Evolutionary conservation across 2,113 vertebrate genomes (phyloP).

Genomic region (Rhynchomys soricoides): DNA sequence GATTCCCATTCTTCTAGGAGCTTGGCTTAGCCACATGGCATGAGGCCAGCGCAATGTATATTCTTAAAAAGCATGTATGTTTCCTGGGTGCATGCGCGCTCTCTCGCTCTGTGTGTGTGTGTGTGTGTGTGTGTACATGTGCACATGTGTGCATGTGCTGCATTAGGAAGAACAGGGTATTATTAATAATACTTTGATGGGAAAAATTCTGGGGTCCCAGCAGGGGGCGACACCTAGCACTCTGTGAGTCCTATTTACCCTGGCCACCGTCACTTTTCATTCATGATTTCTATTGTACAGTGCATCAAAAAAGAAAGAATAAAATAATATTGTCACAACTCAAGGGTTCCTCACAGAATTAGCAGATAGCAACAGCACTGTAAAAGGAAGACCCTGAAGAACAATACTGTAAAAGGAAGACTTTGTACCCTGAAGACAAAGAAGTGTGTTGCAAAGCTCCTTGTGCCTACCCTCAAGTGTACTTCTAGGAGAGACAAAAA

Average conservation of each 20-base stretch:
- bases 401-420: background rate
- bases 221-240: slow-evolving; percentile 24
- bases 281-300: background rate
- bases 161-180: slow-evolving; percentile 1
- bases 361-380: background rate
- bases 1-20: slow-evolving; percentile 71
- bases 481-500: background rate
- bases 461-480: background rate
- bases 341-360: background rate
- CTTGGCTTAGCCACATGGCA: slow-evolving; percentile 72
- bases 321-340: background rate
- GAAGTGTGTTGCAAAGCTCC: background rate
- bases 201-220: slow-evolving; percentile 55
- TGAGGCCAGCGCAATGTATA: slow-evolving; percentile 63
- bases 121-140: background rate
- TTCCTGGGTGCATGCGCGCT: background rate
- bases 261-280: background rate
- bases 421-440: background rate
- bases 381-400: too few species aligned
- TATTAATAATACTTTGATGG: slow-evolving; percentile 58
- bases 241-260: background rate
- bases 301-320: background rate
- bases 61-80: slow-evolving; percentile 52
- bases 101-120: background rate
- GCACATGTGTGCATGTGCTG: background rate